Base-by-base conservation (phyloP, 2,888 invertebrate genomes). In the Stenurella melanura region DNA sequence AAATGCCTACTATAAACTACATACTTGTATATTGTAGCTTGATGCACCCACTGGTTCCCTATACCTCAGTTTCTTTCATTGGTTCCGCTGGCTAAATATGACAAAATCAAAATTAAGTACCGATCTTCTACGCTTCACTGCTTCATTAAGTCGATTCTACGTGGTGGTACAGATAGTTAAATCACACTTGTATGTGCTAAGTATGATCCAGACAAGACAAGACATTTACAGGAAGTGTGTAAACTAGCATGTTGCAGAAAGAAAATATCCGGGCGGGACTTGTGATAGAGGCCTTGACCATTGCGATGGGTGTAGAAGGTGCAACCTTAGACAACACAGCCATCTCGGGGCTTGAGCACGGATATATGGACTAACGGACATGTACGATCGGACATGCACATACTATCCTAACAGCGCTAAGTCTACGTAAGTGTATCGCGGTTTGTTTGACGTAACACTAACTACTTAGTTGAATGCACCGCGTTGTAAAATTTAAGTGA, bases 11-110 rank as follows among this genome's bases (percentile, higher is more conserved):
- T 89, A 88, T 86, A 90, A 90, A 90, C 91, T 92, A 92, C 92
- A 91, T 92, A 92, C 92, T 92, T 92, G 91, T 91, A 91, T 82
- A 91, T 90, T 91, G 91, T 91, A 90, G 91, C 91, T 90, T 90
- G 88, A 88, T 90, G 91, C 90, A 90, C 91, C 91, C 91, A 87
- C 87, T 82, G 84, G 84, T 90, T 90, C 90, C 91, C 93, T 93
- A 93, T 91, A 93, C 93, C 92, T 93, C 93, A 92, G 93, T 93
- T 93, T 93, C 93, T 92, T 92, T 93, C 92, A 93, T 93, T 90
- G 93, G 93, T 92, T 93, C 93, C 91, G 93, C 93, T 91, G 93
- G 93, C 93, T 93, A 91, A 91, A 92, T 92, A 91, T 90, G 78
- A 84, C 81, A 85, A 90, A 91, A 90, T 89, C 78, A 78, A 50